Evolutionary conservation across 2,797 vertebrate species (phyloP), one percentile per base, ranked within the genome.

Genomic region (Mico argentatus): DNA sequence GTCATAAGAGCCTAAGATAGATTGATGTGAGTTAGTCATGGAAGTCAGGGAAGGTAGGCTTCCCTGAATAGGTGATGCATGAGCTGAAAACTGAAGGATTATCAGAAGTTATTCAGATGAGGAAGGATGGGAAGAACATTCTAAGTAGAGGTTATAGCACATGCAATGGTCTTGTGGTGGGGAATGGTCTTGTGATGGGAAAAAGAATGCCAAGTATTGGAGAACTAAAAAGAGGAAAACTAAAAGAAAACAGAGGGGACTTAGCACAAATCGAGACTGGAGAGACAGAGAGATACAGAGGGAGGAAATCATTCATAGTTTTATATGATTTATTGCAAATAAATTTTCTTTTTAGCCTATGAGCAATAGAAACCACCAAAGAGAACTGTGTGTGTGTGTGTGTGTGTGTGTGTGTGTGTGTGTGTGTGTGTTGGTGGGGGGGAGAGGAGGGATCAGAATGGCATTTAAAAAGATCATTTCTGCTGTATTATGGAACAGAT

Each of bases 401-500:
- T 39, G 80, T 46, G 46, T 46, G 73, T 46, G 83, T 79, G 84
- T 77, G 70, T 50, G 64, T 41, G 46, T 5, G 24, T 4, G 57
- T 33, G 59, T 64, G 57, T 48, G 46, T 15, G 14, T 20, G 55
- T 61, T 27, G 61, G 41, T 39, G 48, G 52, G 7, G 52, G 7
- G 72, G 46, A 14, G 7, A 33, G 82, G 24, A 20, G 1, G 8
- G 24, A 73, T 80, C 17, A 94, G 20, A 90, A 72, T 90, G 88
- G 6, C 19, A 82, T 85, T 80, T 88, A 39, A 76, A 93, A 88
- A 88, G 19, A 85, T 95, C n/a, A 61, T 75, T 83, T 79, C 93
- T 41, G 44, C 95, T 59, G 12, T 17, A 20, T 50, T 80, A 83
- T 94, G 91, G 57, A 73, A 95, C 24, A 90, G 41, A 80, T 26